Evolutionary conservation across 2,888 invertebrate genomes (phyloP).

Genomic region (Oxystoma pomonae): DNA sequence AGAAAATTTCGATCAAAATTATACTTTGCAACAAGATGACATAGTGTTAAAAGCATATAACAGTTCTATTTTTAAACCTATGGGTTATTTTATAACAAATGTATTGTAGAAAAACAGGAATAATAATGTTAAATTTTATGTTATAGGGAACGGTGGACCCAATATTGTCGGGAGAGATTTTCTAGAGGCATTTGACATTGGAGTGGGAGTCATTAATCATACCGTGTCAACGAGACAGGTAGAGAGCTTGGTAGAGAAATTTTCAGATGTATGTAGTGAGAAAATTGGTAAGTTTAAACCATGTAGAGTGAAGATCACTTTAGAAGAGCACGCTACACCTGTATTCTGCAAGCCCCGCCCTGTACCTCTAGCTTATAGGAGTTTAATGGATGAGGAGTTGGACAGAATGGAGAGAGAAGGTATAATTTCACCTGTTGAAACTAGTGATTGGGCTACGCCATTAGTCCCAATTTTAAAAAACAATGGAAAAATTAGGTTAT

Average conservation of each 20-base stretch:
- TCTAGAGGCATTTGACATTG: slow-evolving; percentile 6
- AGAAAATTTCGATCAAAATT: not conserved
- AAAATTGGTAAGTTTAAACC: slow-evolving; percentile 9
- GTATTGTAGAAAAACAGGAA: not conserved
- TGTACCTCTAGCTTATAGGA: slow-evolving; percentile 20
- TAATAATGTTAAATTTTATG: not conserved
- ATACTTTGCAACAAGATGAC: not conserved
- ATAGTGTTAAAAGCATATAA: not conserved
- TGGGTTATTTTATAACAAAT: not conserved
- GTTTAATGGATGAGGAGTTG: slow-evolving; percentile 20
- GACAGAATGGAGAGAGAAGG: slow-evolving; percentile 18
- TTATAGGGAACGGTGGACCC: not conserved
- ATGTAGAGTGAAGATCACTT: slow-evolving; percentile 9
- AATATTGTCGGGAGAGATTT: slow-evolving; percentile 13
- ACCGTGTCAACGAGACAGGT: not conserved
- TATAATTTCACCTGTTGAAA: slow-evolving; percentile 12
- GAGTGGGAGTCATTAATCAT: not conserved
- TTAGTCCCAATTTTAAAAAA: slow-evolving; percentile 27
- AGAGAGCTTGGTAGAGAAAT: not conserved
- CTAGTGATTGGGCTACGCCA: slow-evolving; percentile 27
- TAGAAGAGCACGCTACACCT: slow-evolving; percentile 5
- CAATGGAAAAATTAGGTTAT: slow-evolving; percentile 21
- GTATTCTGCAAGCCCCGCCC: slow-evolving; percentile 17
- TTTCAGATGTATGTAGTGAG: slow-evolving; percentile 8
- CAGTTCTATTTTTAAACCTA: not conserved